These are phyloP conservation scores for Morpho helenor DNA, from an alignment of 2,888 invertebrate species.

Conservation along the genomic window DNA sequence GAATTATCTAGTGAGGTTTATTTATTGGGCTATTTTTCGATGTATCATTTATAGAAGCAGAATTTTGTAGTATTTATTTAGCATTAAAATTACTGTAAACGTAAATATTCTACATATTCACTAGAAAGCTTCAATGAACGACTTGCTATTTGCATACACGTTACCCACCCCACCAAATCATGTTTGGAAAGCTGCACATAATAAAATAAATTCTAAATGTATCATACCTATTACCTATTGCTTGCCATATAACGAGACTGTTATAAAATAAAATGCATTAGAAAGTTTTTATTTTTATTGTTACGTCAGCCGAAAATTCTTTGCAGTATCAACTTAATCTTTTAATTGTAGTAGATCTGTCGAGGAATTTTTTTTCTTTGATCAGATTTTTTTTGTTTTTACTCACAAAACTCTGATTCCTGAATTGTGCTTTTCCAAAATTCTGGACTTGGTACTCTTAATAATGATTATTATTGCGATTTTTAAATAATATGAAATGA, in stretches of 20 bases:
- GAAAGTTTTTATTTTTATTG: slow-evolving; percentile 2
- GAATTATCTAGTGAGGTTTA: too few species aligned
- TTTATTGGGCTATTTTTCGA: too few species aligned
- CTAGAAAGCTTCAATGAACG: slow-evolving; percentile 12
- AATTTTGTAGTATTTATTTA: too few species aligned
- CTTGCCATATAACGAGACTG: slow-evolving; percentile 7
- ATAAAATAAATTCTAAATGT: slow-evolving; percentile 10
- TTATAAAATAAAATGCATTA: slow-evolving; percentile 5
- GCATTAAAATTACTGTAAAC: too few species aligned
- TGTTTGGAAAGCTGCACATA: slow-evolving; percentile 18
- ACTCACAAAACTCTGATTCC: too few species aligned
- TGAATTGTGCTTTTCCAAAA: too few species aligned
- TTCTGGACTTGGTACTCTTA: too few species aligned
- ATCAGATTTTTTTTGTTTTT: too few species aligned
- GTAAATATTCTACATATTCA: slow-evolving; percentile 6
- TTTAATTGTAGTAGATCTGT: not conserved
- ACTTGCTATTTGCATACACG: slow-evolving; percentile 19
- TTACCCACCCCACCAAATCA: slow-evolving; percentile 10
- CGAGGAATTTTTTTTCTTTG: too few species aligned
- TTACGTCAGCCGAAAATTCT: slow-evolving; percentile 8
- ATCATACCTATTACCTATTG: not conserved
- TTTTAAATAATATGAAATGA: too few species aligned
- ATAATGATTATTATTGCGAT: too few species aligned
- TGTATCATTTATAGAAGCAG: too few species aligned
- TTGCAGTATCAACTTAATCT: not conserved